Evolutionary conservation across 2,113 vertebrate genomes (phyloP), one percentile per base, ranked within the genome.

Genomic region (Megalops atlanticus): DNA sequence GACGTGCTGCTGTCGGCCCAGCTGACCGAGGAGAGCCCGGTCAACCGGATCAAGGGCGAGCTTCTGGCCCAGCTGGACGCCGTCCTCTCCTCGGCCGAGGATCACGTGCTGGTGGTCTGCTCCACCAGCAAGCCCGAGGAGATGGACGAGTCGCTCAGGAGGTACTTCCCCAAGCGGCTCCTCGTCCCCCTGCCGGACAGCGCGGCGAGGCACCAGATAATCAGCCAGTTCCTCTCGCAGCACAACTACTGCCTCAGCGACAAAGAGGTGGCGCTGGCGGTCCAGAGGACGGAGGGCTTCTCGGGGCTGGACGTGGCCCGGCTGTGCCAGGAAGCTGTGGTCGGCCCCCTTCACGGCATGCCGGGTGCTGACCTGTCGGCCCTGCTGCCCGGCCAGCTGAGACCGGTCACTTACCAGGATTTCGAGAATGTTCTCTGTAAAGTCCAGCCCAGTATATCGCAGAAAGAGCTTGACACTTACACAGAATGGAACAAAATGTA

Each of bases 401-500:
- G 97, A 91, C 96, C 96, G n/a, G 89, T 99, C 80, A 96, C 98
- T 74, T 99, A 98, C 93, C 97, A 98, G 95, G 98, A 99, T 96
- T 98, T 99, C 95, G 97, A 99, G 94, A 98, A 96, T 92, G 96
- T 97, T 87, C 97, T 99, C 94, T 98, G 98, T 95, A 99, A 99
- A 96, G 97, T 99, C 89, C 97, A 99, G 93, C 97, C 97, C 90
- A 99, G 96, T 95, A 97, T 97, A 96, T 98, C 98, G 91, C 97
- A 98, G 91, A 99, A 98, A 96, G 97, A 99, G 94, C 95, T 98
- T 78, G 97, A 99, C 93, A 97, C 96, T 84, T 99, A 98, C 91
- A 95, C 96, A 90, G 98, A 99, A 94, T 99, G 98, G 98, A 99
- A 99, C 95, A 98, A 98, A 97, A 99, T 97, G 97, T 99, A 98